Evolutionary conservation across 37 sponge, comb jelly and placozoan genomes (phyloP), one percentile per base, ranked within the genome.

Genomic region (Agelas oroides): DNA sequence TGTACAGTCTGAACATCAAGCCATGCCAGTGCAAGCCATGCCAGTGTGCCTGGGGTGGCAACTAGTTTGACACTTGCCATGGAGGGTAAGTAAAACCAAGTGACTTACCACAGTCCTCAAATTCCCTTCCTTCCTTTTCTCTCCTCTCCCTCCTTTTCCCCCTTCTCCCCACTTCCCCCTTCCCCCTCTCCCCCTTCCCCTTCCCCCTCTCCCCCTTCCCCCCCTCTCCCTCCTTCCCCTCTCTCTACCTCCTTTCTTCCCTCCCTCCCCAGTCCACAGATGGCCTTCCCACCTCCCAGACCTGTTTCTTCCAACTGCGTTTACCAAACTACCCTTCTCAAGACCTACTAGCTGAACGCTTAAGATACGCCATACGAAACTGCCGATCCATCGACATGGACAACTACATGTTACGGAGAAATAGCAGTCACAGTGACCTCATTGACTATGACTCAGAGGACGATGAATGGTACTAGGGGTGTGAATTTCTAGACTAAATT

Each of bases 241-340:
- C 6, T 46, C 6, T 46, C 46, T 46, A 12, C 3, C 46, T 8
- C 46, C 8, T 46, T 46, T 46, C 3, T 8, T 8, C 8, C 46
- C 8, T 46, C 8, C 46, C 46, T 8, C 8, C 46, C 46, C 62
- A 92, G 93, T 36, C 64, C 28, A 56, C 56, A 24, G 92, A 96
- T 41, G 67, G 81, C 67, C 91, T 97, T 0, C 97, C 97, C 19
- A 97, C 95, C 14, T 60, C 97, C 31, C 97, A 97, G 55, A 97
- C 97, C 21, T 97, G 97, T 61, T 97, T 97, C 92, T 97, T 97
- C 71, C 97, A 97, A 57, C 77, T 97, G 35, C 74, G 95, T 34
- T 76, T 97, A 30, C 95, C 95, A 21, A 66, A 65, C 35, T 97
- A 97, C 78, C 53, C 84, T 2, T 89, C 95, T 13, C 87, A 86